Percentiles rank a stretch among this genome's conserved stretches.
These are phyloP conservation scores for Oreocharis arfaki DNA, from an alignment of 2,113 vertebrate species.

Conservation along the genomic window DNA sequence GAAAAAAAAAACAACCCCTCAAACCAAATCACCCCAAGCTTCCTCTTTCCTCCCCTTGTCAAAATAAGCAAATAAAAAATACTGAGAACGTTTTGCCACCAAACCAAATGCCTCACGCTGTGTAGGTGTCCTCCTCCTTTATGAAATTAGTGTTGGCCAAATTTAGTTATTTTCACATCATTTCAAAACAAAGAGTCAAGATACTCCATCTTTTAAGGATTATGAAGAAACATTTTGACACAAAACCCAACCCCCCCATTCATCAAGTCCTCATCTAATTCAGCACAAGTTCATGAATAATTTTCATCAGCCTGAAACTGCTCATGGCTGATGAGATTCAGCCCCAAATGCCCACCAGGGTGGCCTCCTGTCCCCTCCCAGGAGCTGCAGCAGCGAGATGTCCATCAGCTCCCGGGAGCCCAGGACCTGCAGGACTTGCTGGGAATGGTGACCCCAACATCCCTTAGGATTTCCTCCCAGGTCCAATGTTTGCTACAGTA, in stretches of 20 bases:
- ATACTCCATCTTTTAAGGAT: neutral
- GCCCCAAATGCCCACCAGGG: neutral
- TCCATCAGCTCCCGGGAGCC: neutral
- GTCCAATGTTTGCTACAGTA: fast-evolving
- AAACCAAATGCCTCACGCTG: neutral
- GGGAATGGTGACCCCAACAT: neutral
- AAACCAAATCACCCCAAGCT: neutral
- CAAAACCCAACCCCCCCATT: neutral
- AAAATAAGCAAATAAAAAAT: neutral
- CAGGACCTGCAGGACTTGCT: neutral
- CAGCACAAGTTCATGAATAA: slow-evolving; percentile 1
- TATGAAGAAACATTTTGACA: slow-evolving; percentile 21
- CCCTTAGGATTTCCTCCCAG: neutral
- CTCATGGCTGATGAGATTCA: neutral
- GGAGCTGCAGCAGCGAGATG: neutral
- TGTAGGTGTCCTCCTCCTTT: neutral
- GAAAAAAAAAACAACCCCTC: neutral
- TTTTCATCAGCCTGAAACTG: neutral
- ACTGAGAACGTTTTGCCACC: neutral
- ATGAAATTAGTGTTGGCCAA: neutral
- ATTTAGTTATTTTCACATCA: neutral
- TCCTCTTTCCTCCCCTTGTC: neutral
- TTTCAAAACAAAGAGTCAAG: neutral
- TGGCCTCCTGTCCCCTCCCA: neutral
- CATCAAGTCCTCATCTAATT: neutral